phyloP scores from a whole-genome alignment of 2,113 vertebrate genomes.

The Siniperca chuatsi region DNA sequence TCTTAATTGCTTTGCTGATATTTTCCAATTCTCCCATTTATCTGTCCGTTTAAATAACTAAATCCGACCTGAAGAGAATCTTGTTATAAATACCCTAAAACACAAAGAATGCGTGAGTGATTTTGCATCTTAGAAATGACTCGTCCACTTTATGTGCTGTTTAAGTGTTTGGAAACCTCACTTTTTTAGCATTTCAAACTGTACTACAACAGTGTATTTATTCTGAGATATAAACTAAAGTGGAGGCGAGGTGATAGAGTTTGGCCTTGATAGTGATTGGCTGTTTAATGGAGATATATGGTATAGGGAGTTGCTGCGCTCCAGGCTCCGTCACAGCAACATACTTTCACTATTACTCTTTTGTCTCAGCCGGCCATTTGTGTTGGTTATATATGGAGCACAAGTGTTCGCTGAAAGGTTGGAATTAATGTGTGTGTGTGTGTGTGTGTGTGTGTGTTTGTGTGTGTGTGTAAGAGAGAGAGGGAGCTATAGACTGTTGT shows the following conservation, averaged over 20 bases:
- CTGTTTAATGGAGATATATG: constrained; percentile 53
- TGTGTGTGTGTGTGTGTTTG: too few relatives aligned
- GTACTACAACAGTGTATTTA: not conserved
- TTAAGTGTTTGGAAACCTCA: not conserved
- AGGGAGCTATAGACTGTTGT: not conserved
- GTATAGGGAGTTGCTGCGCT: constrained; percentile 33
- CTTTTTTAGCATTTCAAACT: not conserved
- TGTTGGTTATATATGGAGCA: constrained; percentile 48
- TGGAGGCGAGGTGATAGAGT: constrained; percentile 32
- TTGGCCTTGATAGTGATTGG: constrained; percentile 56
- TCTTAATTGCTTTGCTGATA: constrained; percentile 41
- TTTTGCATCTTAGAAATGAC: not conserved
- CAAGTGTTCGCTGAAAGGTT: constrained; percentile 59
- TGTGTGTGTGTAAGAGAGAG: not conserved
- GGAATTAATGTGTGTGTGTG: constrained; percentile 41
- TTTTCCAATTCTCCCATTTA: constrained; percentile 25
- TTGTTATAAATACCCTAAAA: constrained; percentile 1
- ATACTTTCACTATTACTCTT: constrained; percentile 64
- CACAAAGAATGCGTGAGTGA: not conserved
- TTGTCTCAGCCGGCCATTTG: constrained; percentile 54
- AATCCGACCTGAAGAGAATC: not conserved
- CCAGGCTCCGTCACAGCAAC: constrained; percentile 50
- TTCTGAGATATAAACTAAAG: constrained; percentile 1
- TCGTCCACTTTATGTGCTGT: not conserved
- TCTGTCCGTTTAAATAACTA: not conserved